Evolutionary conservation across 2,797 vertebrate species (phyloP), one percentile per base, ranked within the genome.

Genomic region (Denticeps clupeoides): DNA sequence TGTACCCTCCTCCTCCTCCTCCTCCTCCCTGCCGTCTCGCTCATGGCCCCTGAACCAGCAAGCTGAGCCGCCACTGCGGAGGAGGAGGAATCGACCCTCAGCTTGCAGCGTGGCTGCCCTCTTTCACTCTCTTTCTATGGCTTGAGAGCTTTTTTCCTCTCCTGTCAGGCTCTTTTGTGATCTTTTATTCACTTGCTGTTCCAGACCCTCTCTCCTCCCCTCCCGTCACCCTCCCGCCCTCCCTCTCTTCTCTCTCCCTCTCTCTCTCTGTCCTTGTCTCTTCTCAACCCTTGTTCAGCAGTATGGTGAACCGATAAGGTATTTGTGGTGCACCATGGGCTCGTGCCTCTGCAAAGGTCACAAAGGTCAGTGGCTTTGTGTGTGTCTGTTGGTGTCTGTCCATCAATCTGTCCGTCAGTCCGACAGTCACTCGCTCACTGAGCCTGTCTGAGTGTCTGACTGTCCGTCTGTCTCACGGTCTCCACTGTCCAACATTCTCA

Each of bases 341-440:
- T 56, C 77, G 74, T 86, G 82, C 71, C 64, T 86, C 69, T 82
- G 78, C 79, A 85, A 74, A 82, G 77, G 82, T 83, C 81, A 81
- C 69, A 82, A 82, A 86, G 84, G 84, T 86, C 80, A 86, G 83
- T 83, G 44, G 47, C 22, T 24, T 13, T 35, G 13, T 15, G 6
- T 33, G 31, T 29, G 6, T 19, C 25, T 29, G 35, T 23, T 18
- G 18, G 13, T 47, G 16, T 24, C 22, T 25, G 41, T 33, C 16
- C 35, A 41, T 45, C 5, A 7, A 19, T 45, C 25, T 26, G 38
- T 38, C 7, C 16, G 43, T 55, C 13, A 29, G 40, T 49, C 33
- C 24, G 41, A 51, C 31, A 28, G 35, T 51, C 10, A n/a, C 38
- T 44, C 13, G 22, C 7, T 49, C 22, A 23, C 31, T 51, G 42